phyloP scores from a whole-genome alignment of 2,797 vertebrate species.

The Rhyacichthys aspro region DNA sequence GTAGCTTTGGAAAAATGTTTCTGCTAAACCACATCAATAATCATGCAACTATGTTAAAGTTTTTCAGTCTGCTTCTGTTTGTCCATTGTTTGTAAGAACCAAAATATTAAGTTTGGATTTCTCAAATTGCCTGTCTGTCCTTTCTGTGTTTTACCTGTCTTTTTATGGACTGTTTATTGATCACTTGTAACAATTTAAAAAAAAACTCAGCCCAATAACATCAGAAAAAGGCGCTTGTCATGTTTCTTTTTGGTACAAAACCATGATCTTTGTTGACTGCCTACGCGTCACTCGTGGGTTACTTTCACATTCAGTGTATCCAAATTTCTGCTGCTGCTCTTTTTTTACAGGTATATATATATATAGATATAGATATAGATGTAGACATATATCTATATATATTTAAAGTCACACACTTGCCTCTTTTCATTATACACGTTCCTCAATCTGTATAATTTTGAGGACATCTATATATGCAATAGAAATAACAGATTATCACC shows the following conservation, averaged over 20 bases:
- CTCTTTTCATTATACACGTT: conserved; percentile 65
- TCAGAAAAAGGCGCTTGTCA: conserved; percentile 11
- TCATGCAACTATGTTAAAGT: conserved; percentile 15
- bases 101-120: conserved; percentile 50
- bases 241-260: conserved; percentile 43
- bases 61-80: conserved; percentile 30
- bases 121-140: conserved; percentile 40
- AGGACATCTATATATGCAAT: conserved; percentile 77
- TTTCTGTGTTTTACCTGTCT: conserved; percentile 3
- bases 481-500: conserved; percentile 59
- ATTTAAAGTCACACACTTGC: conserved; percentile 57
- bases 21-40: conserved; percentile 25
- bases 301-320: conserved; percentile 75
- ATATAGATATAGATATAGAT: conserved; percentile 24
- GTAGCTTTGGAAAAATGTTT: conserved; percentile 4
- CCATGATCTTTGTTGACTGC: conserved; percentile 36
- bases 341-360: conserved; percentile 52
- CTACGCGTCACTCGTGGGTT: conserved; percentile 59
- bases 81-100: conserved; percentile 43
- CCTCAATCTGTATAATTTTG: conserved; percentile 57
- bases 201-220: conserved; percentile 11
- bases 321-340: conserved; percentile 67
- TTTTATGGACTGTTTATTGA: conserved; percentile 24
- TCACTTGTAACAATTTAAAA: conserved; percentile 32
- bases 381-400: conserved; percentile 11